Percentiles rank a stretch among this genome's conserved stretches.
phyloP scores from a whole-genome alignment of 37 sponge, comb jelly and placozoan species.

The Agelas oroides region DNA sequence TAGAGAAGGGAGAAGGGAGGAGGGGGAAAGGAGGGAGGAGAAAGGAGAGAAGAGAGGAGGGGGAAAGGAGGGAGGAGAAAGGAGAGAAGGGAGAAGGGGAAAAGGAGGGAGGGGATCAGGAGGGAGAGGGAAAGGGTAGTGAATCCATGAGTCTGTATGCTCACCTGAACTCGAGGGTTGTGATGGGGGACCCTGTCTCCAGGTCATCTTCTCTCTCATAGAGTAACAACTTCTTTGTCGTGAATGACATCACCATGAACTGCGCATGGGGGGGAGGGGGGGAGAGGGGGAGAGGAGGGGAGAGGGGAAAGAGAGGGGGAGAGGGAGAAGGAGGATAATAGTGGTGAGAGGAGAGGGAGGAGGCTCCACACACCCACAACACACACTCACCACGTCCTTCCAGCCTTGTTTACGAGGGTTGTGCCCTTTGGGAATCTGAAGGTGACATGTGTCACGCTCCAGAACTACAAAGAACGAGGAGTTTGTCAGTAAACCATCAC shows the following conservation, averaged over 20 bases:
- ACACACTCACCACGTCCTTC: constrained; percentile 85
- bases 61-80: too few relatives aligned
- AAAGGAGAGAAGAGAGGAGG: too few relatives aligned
- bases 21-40: too few relatives aligned
- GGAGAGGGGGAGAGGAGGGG: too few relatives aligned
- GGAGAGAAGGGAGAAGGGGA: too few relatives aligned
- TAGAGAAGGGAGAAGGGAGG: neutral
- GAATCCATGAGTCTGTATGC: too few relatives aligned
- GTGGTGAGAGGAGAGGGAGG: neutral
- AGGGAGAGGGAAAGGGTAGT: too few relatives aligned
- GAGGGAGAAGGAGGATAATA: too few relatives aligned
- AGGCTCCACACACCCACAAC: neutral
- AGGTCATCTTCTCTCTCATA: constrained; percentile 69
- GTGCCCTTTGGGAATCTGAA: constrained; percentile 69
- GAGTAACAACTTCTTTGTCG: constrained; percentile 49
- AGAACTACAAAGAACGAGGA: constrained; percentile 14
- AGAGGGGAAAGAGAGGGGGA: neutral
- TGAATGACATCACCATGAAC: constrained; percentile 77
- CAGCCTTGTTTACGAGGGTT: constrained; percentile 80
- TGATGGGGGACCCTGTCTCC: constrained; percentile 44
- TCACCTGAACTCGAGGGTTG: constrained; percentile 65
- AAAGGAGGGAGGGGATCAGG: too few relatives aligned
- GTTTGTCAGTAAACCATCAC: neutral
- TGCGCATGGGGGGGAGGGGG: neutral
- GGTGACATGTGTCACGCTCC: constrained; percentile 55